Evolutionary conservation across 1,140 invertebrate species (phyloP).

Genomic region (Drosophila ficusphila): DNA sequence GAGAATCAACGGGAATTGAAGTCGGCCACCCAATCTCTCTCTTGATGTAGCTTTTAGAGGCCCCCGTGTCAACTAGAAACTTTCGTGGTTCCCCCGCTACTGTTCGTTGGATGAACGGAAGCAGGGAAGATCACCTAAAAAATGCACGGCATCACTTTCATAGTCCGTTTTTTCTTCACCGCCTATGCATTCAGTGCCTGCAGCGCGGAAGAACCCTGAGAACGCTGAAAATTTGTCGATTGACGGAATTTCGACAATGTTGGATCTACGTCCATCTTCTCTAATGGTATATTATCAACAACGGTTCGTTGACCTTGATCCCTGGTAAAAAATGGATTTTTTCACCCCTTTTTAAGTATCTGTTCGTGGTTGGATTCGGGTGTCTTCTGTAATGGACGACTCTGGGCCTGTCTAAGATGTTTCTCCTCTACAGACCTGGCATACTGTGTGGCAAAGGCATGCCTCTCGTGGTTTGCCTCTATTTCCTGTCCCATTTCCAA

Average conservation of each 20-base stretch:
- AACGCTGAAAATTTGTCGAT: neutral
- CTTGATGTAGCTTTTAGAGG: slow-evolving; percentile 6
- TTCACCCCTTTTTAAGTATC: neutral
- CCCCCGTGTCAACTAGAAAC: too few relatives aligned
- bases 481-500: neutral
- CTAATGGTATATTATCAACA: neutral
- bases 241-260: neutral
- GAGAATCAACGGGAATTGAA: too few relatives aligned
- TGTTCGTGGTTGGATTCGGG: neutral
- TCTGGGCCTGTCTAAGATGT: neutral
- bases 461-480: slow-evolving; percentile 2
- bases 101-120: slow-evolving; percentile 1
- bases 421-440: neutral
- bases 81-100: too few relatives aligned
- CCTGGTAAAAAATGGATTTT: neutral
- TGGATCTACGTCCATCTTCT: slow-evolving; percentile 3
- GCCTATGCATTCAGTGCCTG: too few relatives aligned
- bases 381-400: neutral
- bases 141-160: neutral
- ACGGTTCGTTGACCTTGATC: neutral
- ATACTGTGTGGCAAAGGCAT: neutral
- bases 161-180: neutral
- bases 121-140: slow-evolving; percentile 8
- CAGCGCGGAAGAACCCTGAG: neutral
- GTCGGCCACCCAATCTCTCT: neutral